Percentiles rank a stretch among this genome's conserved stretches.
These are phyloP conservation scores for Progne subis DNA, from an alignment of 2,113 vertebrate species.

Conservation along the genomic window DNA sequence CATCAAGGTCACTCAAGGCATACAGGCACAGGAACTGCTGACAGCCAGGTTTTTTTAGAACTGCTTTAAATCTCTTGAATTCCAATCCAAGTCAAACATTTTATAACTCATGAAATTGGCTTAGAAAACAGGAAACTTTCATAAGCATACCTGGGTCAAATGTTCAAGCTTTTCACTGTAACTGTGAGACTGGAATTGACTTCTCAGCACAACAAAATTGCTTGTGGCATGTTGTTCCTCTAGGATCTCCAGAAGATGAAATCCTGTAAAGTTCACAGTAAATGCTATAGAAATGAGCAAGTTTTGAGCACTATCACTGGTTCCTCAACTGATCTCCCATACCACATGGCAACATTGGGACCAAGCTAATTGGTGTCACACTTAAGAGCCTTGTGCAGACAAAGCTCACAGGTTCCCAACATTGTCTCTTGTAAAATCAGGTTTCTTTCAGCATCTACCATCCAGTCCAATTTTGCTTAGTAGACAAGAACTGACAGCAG, in stretches of 20 bases:
- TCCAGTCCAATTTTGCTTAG: neutral
- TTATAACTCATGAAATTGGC: neutral
- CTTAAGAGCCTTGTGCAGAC: neutral
- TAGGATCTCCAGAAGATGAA: neutral
- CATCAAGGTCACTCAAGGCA: neutral
- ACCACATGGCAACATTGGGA: neutral
- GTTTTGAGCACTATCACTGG: neutral
- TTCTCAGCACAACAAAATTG: neutral
- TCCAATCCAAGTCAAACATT: neutral
- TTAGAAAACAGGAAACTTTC: neutral
- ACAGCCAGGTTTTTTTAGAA: neutral
- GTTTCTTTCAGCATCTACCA: neutral
- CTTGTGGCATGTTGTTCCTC: neutral
- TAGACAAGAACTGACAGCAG: neutral
- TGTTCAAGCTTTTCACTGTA: neutral
- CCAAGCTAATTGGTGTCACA: neutral
- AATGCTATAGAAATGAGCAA: neutral
- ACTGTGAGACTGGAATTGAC: neutral
- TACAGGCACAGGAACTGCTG: neutral
- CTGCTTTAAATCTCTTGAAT: neutral
- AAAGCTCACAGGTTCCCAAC: neutral
- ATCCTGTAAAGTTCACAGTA: neutral
- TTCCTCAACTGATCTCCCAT: neutral
- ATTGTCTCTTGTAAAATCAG: neutral
- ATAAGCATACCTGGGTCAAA: neutral